A percentile compares a stretch with the other conserved stretches of the same genome.
Conservation (phyloP, 2,113 vertebrate genomes). For the Cyanoderma ruficeps region DNA sequence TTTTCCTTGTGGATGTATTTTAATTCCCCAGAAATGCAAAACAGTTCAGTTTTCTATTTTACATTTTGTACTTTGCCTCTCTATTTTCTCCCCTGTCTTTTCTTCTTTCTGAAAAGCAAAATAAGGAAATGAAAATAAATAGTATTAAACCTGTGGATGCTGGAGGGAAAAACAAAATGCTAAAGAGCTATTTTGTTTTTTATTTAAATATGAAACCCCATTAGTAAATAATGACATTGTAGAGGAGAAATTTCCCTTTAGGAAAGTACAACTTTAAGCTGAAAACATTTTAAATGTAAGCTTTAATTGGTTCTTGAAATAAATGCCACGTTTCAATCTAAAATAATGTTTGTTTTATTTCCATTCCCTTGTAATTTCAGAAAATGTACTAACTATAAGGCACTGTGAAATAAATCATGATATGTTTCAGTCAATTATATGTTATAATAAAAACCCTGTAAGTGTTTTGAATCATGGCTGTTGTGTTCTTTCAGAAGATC, state of each 20-base stretch:
- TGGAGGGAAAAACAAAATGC: not conserved
- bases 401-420: not conserved
- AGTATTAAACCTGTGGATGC: not conserved
- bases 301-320: not conserved
- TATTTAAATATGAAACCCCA: not conserved
- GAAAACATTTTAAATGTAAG: not conserved
- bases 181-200: not conserved
- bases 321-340: not conserved
- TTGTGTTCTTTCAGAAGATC: slow-evolving; percentile 39
- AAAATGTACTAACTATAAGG: slow-evolving; percentile 24
- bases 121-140: not conserved
- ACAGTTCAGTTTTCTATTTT: not conserved
- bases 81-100: not conserved
- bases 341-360: slow-evolving; percentile 42
- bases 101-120: not conserved
- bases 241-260: not conserved
- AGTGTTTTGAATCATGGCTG: slow-evolving; percentile 36
- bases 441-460: slow-evolving; percentile 12
- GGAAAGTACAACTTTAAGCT: not conserved
- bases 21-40: not conserved
- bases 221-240: slow-evolving; percentile 24
- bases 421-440: slow-evolving; percentile 45
- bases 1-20: not conserved
- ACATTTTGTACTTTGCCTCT: not conserved
- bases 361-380: slow-evolving; percentile 7